Conservation (phyloP, 2,888 invertebrate species). For the Dermolepida albohirtum region DNA sequence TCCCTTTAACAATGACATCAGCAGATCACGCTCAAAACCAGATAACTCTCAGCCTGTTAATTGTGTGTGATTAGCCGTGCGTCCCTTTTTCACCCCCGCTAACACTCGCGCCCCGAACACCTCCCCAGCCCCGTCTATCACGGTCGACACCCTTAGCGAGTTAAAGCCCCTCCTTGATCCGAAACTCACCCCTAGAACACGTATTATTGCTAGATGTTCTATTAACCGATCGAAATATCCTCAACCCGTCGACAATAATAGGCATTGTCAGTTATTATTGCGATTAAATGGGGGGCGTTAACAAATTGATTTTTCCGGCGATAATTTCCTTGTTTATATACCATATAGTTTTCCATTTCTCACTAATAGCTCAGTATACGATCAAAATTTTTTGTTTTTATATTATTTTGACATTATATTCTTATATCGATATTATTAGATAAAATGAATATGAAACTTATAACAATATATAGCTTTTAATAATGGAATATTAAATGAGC, state of each 20-base stretch:
- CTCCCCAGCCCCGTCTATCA: slow-evolving; percentile 31
- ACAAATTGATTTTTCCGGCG: slow-evolving; percentile 59
- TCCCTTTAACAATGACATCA: slow-evolving; percentile 55
- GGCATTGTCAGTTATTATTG: slow-evolving; percentile 58
- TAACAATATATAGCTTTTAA: too few relatives aligned
- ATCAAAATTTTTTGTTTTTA: too few relatives aligned
- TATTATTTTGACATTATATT: too few relatives aligned
- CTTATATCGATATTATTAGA: too few relatives aligned
- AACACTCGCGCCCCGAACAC: slow-evolving; percentile 40
- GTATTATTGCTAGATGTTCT: slow-evolving; percentile 50
- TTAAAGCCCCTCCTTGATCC: slow-evolving; percentile 21
- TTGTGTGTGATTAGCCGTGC: slow-evolving; percentile 60
- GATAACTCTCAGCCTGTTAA: slow-evolving; percentile 59
- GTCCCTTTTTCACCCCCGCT: slow-evolving; percentile 51
- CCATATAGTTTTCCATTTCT: slow-evolving; percentile 12
- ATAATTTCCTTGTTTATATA: slow-evolving; percentile 34
- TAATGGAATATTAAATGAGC: too few relatives aligned
- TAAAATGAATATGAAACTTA: too few relatives aligned
- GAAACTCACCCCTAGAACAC: slow-evolving; percentile 14
- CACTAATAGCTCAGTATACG: not conserved
- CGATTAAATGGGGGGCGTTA: slow-evolving; percentile 56
- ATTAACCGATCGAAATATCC: slow-evolving; percentile 51
- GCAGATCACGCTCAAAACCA: slow-evolving; percentile 58
- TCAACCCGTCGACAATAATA: slow-evolving; percentile 51
- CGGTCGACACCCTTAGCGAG: slow-evolving; percentile 1